Evolutionary conservation across 2,797 vertebrate species (phyloP).

Genomic region (Streptopelia turtur): DNA sequence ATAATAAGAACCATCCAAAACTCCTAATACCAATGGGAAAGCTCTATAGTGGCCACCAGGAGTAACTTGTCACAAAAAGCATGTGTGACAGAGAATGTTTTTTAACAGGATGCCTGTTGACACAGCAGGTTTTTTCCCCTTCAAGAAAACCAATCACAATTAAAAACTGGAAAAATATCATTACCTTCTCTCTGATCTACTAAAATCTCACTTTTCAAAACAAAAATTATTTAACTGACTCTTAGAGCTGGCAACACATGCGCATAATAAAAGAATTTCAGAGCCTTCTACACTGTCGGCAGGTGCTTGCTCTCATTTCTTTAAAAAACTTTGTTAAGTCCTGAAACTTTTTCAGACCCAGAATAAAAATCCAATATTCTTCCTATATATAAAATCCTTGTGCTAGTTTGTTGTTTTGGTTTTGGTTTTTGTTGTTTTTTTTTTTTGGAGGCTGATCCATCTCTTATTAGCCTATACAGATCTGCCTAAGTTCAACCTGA

Average conservation of each 20-base stretch:
- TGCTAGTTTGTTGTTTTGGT: not conserved
- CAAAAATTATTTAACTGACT: not conserved
- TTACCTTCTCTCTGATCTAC: not conserved
- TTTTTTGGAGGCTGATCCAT: not conserved
- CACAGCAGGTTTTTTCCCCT: not conserved
- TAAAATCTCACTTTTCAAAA: not conserved
- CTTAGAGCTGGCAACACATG: not conserved
- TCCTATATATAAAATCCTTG: not conserved
- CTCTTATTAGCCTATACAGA: not conserved
- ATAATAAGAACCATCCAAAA: not conserved
- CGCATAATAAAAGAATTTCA: not conserved
- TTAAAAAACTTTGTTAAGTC: not conserved
- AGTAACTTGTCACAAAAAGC: not conserved
- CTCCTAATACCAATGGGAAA: not conserved
- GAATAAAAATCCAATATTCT: not conserved
- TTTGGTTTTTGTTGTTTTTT: too few relatives aligned
- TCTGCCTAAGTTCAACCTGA: not conserved
- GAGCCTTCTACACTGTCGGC: not conserved
- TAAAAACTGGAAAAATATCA: not conserved
- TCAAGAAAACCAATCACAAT: not conserved
- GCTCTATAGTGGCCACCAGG: not conserved
- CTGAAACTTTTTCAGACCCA: not conserved
- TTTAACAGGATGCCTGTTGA: not conserved
- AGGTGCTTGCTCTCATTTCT: not conserved
- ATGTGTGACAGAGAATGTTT: not conserved